These are phyloP conservation scores for Alexandromys fortis DNA, from an alignment of 2,113 vertebrate species.

Conservation along the genomic window DNA sequence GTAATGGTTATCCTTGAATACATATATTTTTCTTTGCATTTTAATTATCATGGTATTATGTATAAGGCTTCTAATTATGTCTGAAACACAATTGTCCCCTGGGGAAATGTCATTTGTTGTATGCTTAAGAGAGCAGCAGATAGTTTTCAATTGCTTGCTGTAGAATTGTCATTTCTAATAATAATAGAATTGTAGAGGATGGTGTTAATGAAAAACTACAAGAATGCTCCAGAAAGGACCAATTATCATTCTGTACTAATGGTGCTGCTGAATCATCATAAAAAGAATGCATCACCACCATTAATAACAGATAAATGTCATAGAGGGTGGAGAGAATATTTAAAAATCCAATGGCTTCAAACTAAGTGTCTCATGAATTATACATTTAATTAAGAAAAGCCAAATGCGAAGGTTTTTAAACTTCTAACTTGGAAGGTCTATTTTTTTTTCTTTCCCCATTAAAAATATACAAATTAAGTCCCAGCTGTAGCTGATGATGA, in stretches of 20 bases:
- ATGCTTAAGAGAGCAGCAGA: constrained; percentile 51
- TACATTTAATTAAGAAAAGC: constrained; percentile 88
- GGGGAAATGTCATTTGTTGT: neutral
- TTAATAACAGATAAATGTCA: constrained; percentile 77
- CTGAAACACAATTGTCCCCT: constrained; percentile 29
- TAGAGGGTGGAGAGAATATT: constrained; percentile 77
- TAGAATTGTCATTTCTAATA: constrained; percentile 79
- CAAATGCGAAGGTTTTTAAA: constrained; percentile 82
- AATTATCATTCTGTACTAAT: constrained; percentile 66
- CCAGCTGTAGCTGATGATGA: constrained; percentile 3
- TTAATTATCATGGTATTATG: neutral
- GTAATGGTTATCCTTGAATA: neutral
- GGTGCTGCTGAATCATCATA: constrained; percentile 54
- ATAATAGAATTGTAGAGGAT: constrained; percentile 74
- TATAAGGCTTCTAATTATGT: neutral
- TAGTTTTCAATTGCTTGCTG: constrained; percentile 76
- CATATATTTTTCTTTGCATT: constrained; percentile 7
- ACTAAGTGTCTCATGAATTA: constrained; percentile 85
- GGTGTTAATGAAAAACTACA: constrained; percentile 75
- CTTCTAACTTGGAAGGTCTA: constrained; percentile 79
- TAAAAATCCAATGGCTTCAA: constrained; percentile 82
- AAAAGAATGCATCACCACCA: constrained; percentile 75
- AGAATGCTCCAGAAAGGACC: constrained; percentile 72
- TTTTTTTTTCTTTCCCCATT: constrained; percentile 55
- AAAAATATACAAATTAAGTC: constrained; percentile 71